phyloP scores from a whole-genome alignment of 2,888 invertebrate genomes.

The Nezara viridula region DNA sequence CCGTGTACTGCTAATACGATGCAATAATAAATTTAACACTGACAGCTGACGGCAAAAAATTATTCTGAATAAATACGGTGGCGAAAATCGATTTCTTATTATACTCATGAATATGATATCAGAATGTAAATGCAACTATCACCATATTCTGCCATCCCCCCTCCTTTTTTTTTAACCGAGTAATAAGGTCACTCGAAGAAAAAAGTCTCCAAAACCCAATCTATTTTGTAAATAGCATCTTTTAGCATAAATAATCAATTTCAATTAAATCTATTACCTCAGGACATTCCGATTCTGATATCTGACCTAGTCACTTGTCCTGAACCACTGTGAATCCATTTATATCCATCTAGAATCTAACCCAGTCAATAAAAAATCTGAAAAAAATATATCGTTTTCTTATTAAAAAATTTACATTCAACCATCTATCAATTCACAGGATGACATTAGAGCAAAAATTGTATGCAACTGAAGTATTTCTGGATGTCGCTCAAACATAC shows the following conservation, averaged over 20 bases:
- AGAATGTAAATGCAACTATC: background rate
- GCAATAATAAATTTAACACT: background rate
- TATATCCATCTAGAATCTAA: background rate
- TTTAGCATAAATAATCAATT: no score
- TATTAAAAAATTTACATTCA: no score
- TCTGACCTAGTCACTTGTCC: no score
- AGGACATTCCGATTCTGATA: no score
- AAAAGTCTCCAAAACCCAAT: background rate
- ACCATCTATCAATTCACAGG: no score
- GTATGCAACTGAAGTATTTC: no score
- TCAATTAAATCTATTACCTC: no score
- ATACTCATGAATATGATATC: constrained; percentile 6
- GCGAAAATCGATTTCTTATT: constrained; percentile 18
- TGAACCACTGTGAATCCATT: background rate
- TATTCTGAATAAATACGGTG: background rate
- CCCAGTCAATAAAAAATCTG: no score
- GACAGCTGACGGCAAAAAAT: background rate
- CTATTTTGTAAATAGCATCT: background rate
- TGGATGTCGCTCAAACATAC: no score
- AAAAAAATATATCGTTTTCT: no score
- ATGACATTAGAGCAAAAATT: no score
- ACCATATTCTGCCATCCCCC: background rate
- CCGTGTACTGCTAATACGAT: background rate
- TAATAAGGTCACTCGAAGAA: background rate
- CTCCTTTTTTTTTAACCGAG: background rate